Base-by-base conservation (phyloP, 1,140 invertebrate species). In the Cephus cinctus region DNA sequence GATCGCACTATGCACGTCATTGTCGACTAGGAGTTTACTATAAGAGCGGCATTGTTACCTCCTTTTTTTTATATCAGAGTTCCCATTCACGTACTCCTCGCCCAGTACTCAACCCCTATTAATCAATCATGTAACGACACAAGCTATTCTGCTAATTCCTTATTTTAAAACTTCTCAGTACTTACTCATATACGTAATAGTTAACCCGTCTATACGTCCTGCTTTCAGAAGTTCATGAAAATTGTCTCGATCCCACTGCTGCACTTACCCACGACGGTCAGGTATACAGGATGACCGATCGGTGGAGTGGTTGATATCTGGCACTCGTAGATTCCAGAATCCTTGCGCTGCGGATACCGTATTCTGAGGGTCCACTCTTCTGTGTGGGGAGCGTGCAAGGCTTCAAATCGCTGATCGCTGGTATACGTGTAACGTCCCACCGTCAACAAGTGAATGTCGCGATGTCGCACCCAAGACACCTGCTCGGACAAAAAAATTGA, bases 391-490 rank as follows among this genome's bases (percentile, higher is more conserved):
- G 82, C 83, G 65, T 90, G 87, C 53, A 88, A 80, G 2, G 86
- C 86, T 64, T 88, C 86, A 65, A 90, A 89, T 20, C 88, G 79
- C 62, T 90, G 88, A 71, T 94, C 90, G 12, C 86, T 89, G 3
- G 90, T 92, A 67, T 93, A 93, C 0, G 90, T 93, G 65, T 91
- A 91, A 5, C 85, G 77, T 1, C 90, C 90, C 5, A 92, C 89
- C 0, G 90, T 93, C 43, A 94, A 73, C 43, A 94, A 73, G 67
- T 92, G 89, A 49, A 92, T 91, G 59, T 93, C 90, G 42, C 88
- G 79, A 70, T 92, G 87, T 27, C 91, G 80, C 3, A 94, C 86
- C 90, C 90, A 94, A 9, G 90, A 92, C n/a, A 93, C 89, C 89
- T 93, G 57, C 2, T 71, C 66, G 34, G 55, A 45, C 56, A 47